A percentile compares a stretch with the other conserved stretches of the same genome.
phyloP scores from a whole-genome alignment of 1,140 invertebrate species.

The Popillia japonica region DNA sequence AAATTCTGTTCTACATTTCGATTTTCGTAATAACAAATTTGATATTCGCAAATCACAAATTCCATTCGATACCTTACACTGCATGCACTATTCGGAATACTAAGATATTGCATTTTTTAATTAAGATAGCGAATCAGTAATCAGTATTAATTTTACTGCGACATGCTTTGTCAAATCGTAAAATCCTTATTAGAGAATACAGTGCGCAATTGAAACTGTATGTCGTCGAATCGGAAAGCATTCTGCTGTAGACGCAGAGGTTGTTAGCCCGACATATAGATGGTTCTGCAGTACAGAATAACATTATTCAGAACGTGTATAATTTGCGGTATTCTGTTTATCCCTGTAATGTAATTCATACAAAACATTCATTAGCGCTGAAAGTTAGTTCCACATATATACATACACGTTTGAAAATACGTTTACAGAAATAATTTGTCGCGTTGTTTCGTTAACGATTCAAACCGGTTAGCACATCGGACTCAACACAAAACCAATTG shows the following conservation, averaged over 20 bases:
- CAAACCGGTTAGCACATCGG: not conserved
- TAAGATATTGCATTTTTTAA: no score
- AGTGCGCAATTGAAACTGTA: not conserved
- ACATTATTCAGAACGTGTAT: not conserved
- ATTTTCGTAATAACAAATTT: no score
- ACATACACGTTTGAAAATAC: not conserved
- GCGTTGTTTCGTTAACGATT: not conserved
- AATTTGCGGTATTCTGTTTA: not conserved
- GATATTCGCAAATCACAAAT: no score
- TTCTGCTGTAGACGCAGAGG: not conserved
- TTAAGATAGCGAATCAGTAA: not conserved
- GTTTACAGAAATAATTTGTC: not conserved
- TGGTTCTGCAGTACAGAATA: conserved; percentile 2
- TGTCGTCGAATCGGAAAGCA: not conserved
- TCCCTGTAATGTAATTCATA: not conserved
- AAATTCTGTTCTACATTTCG: no score
- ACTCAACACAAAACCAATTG: not conserved
- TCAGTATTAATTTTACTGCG: not conserved
- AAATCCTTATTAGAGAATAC: not conserved
- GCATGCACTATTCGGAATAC: no score
- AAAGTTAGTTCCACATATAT: not conserved
- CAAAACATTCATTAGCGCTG: conserved; percentile 20
- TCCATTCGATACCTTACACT: no score
- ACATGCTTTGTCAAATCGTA: not conserved
- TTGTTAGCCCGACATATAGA: not conserved